These are phyloP conservation scores for Centropus unirufus DNA, from an alignment of 2,113 vertebrate species.

Conservation along the genomic window DNA sequence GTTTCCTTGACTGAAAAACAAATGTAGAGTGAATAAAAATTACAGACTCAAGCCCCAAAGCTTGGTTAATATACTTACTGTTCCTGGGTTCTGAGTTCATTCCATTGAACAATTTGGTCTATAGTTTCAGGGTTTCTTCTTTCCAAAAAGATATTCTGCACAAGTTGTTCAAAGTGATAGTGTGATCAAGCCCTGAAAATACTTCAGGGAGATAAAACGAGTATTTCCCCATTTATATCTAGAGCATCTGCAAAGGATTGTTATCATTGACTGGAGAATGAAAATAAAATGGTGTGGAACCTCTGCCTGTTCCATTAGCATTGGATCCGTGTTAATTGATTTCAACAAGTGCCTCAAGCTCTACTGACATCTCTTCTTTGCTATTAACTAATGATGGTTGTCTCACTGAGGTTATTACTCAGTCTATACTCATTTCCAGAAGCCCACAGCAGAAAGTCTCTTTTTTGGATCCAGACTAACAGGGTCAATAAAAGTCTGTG, in stretches of 20 bases:
- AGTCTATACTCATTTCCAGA: slow-evolving; percentile 29
- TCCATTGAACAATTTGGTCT: not conserved
- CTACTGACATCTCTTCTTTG: not conserved
- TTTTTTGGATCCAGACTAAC: not conserved
- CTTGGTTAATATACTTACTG: not conserved
- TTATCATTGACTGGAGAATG: not conserved
- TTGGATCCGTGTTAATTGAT: not conserved
- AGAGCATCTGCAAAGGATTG: not conserved
- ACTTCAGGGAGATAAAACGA: not conserved
- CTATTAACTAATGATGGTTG: slow-evolving; percentile 30
- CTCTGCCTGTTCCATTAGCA: not conserved
- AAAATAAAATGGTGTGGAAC: not conserved
- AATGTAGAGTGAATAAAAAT: not conserved
- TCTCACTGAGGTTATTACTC: not conserved
- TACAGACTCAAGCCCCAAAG: not conserved
- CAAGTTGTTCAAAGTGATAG: not conserved
- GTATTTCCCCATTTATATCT: not conserved
- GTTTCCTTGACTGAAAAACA: slow-evolving; percentile 26
- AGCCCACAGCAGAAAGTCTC: not conserved
- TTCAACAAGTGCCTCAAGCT: slow-evolving; percentile 38
- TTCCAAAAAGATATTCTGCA: not conserved
- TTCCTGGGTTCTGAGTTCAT: not conserved
- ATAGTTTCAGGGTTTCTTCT: not conserved
- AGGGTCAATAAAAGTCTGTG: not conserved
- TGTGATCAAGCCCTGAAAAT: not conserved